phyloP scores from a whole-genome alignment of 2,113 vertebrate genomes.

The Perca schrenkii region DNA sequence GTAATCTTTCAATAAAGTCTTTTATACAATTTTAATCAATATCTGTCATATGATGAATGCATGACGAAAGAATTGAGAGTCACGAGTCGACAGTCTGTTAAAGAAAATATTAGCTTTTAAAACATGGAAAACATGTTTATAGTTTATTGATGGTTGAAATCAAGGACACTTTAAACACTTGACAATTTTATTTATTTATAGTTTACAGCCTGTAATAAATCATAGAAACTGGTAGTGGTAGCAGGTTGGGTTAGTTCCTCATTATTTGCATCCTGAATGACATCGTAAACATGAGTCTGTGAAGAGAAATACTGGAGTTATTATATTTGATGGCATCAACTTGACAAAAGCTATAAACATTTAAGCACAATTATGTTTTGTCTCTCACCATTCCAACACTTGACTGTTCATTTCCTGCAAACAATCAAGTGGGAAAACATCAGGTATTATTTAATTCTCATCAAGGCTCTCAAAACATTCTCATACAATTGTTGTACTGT shows the following conservation, averaged over 20 bases:
- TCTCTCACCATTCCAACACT: constrained; percentile 60
- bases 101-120: background rate
- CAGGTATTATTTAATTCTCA: background rate
- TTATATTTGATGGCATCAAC: rapidly evolving
- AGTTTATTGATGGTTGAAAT: background rate
- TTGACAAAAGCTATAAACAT: background rate
- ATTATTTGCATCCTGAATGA: constrained; percentile 13
- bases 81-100: background rate
- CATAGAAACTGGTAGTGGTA: constrained; percentile 42
- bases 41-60: background rate
- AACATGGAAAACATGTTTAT: background rate
- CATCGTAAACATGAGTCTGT: constrained; percentile 65
- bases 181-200: background rate
- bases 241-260: constrained; percentile 6
- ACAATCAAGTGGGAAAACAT: background rate
- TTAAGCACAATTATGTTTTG: background rate
- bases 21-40: background rate
- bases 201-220: constrained; percentile 67
- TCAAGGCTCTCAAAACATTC: background rate
- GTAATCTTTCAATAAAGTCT: background rate
- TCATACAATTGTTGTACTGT: no score
- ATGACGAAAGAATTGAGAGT: no score
- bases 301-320: background rate
- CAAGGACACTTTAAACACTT: background rate
- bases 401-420: constrained; percentile 39